A percentile compares a stretch with the other conserved stretches of the same genome.
These are phyloP conservation scores for Oncorhynchus masou DNA, from an alignment of 2,113 vertebrate genomes.

Conservation along the genomic window DNA sequence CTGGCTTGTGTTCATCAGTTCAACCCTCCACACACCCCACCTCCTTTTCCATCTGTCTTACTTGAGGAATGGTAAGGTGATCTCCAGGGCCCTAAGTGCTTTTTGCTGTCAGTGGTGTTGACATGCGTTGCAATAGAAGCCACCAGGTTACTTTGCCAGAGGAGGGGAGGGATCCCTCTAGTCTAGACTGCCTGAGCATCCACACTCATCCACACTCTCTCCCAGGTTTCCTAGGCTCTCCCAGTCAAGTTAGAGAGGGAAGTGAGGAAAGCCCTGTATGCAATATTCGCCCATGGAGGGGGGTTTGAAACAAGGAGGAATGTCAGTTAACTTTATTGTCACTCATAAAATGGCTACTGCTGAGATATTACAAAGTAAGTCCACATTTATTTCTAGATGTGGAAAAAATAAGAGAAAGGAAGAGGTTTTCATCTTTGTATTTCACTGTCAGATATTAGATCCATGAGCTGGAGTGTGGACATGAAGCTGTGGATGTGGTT, in stretches of 20 bases:
- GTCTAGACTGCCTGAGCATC: slow-evolving; percentile 27
- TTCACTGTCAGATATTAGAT: neutral
- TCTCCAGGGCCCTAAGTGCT: slow-evolving; percentile 69
- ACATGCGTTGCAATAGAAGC: slow-evolving; percentile 66
- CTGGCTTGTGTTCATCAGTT: slow-evolving; percentile 47
- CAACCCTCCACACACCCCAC: slow-evolving; percentile 37
- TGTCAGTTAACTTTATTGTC: slow-evolving; percentile 6
- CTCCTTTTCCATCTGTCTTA: slow-evolving; percentile 42
- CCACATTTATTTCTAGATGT: neutral
- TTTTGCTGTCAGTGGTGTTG: slow-evolving; percentile 71
- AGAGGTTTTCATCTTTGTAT: neutral
- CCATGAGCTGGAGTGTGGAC: no score
- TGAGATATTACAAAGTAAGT: neutral
- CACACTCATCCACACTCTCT: neutral
- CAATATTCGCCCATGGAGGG: neutral
- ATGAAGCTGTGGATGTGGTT: no score
- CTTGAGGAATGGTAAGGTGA: slow-evolving; percentile 70
- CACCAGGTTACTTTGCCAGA: slow-evolving; percentile 53
- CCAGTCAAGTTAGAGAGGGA: neutral
- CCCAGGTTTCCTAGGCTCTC: neutral
- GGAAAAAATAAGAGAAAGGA: neutral
- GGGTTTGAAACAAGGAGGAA: neutral
- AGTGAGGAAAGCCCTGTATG: neutral
- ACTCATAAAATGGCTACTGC: neutral
- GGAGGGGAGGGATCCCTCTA: slow-evolving; percentile 25